These are phyloP conservation scores for Protobothrops flavoviridis DNA, from an alignment of 2,113 vertebrate species.

Conservation along the genomic window DNA sequence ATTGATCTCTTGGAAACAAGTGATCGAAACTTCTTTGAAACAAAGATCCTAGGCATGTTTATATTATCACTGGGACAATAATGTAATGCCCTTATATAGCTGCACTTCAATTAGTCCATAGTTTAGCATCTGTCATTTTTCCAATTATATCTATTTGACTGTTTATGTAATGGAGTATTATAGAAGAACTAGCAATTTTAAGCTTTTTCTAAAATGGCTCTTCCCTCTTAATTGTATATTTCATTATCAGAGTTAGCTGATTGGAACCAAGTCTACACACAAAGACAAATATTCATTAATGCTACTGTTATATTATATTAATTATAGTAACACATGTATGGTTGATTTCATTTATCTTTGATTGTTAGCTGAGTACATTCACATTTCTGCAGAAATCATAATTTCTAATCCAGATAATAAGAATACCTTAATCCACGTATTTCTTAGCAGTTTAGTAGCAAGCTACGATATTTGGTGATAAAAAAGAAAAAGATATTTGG, in stretches of 20 bases:
- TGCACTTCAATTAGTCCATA: slow-evolving; percentile 23
- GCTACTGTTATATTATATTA: neutral
- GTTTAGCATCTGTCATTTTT: slow-evolving; percentile 37
- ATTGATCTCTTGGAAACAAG: neutral
- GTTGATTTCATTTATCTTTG: neutral
- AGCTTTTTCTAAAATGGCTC: slow-evolving; percentile 60
- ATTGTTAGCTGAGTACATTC: neutral
- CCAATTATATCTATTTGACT: slow-evolving; percentile 52
- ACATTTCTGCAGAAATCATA: neutral
- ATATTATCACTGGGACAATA: neutral
- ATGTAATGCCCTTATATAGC: neutral
- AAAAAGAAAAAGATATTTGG: neutral
- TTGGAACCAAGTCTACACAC: slow-evolving; percentile 53
- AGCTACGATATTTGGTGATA: neutral
- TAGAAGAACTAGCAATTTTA: slow-evolving; percentile 2
- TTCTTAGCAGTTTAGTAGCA: neutral
- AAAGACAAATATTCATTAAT: neutral
- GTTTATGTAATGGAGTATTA: slow-evolving; percentile 54
- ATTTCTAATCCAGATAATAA: neutral
- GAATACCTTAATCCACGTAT: neutral
- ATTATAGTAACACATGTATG: neutral
- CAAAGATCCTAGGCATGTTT: accelerated
- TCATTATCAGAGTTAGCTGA: slow-evolving; percentile 54
- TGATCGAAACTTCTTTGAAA: neutral
- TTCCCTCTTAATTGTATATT: slow-evolving; percentile 45